Base-by-base conservation (phyloP, 2,888 invertebrate genomes). In the Rhorus exstirpatorius region DNA sequence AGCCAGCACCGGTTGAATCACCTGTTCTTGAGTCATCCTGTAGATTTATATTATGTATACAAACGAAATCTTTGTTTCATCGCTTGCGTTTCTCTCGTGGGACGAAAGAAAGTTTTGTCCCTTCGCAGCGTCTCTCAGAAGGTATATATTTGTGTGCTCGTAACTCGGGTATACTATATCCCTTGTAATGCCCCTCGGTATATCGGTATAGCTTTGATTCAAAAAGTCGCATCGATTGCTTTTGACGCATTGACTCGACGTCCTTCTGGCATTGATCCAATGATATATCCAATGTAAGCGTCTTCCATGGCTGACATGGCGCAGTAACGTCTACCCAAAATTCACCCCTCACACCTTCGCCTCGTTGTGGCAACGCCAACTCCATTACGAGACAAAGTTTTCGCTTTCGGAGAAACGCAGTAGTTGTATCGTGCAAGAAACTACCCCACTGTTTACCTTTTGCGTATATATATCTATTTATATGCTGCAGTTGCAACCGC, bases 311-410 rank as follows among this genome's bases (percentile, higher is more conserved):
- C 19, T 49, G 55, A 61, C 55, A 70, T 31, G 19, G 63, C 49
- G 61, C 17, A 58, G 53, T 70, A 60, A 72, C 49, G 26, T 65
- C 41, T 21, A 58, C 38, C 63, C 55, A 31, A 67, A n/a, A n/a
- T n/a, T n/a, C n/a, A 60, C 24, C 31, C 46, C 24, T 14, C 60
- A 14, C 8, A 1, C 12, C 17, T 21, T 35, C 35, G 17, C 49
- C 26, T 41, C 26, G 61, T n/a, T 41, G 46, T 55, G 31, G 70
- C 55, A 61, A 75, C 46, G 14, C 58, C 21, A 26, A 14, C 31
- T 12, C 55, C 70, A 38, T 81, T 67, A 60, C 24, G 14, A 44
- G 63, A 63, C 71, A 31, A 71, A 81, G 63, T 81, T 81, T 71
- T 51, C 49, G 49, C 49, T 70, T 44, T 41, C 70, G 26, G 26